Evolutionary conservation across 2,113 vertebrate genomes (phyloP).

Genomic region (Aphelocoma coerulescens): DNA sequence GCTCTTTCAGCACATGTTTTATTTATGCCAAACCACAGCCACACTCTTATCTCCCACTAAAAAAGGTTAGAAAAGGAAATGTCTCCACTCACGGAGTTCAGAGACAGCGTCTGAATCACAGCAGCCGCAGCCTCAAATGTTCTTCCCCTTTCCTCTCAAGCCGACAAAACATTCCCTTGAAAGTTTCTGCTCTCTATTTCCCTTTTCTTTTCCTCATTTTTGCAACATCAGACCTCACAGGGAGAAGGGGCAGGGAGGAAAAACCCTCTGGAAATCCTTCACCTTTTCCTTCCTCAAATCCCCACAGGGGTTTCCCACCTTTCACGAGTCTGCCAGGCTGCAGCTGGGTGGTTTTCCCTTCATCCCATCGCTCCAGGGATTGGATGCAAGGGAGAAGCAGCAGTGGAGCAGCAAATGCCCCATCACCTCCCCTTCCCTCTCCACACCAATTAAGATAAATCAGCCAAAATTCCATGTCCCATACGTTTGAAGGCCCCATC

Average conservation of each 20-base stretch:
- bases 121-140: background rate
- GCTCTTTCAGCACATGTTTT: background rate
- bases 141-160: background rate
- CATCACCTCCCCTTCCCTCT: background rate
- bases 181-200: background rate
- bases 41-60: background rate
- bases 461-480: background rate
- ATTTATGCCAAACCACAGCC: background rate
- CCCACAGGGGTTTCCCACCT: background rate
- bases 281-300: background rate
- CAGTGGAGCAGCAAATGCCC: background rate
- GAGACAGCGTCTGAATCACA: background rate
- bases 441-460: background rate
- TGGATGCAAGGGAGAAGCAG: background rate
- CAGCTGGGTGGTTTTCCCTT: background rate
- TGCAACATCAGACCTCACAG: background rate
- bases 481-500: background rate
- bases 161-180: background rate
- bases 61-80: accelerated
- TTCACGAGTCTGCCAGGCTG: background rate
- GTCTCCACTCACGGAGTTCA: accelerated
- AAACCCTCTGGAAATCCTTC: background rate
- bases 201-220: accelerated
- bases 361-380: background rate
- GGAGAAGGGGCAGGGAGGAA: background rate